A percentile compares a stretch with the other conserved stretches of the same genome.
Conservation (phyloP, 1,140 invertebrate species). For the Zaprionus inermis region DNA sequence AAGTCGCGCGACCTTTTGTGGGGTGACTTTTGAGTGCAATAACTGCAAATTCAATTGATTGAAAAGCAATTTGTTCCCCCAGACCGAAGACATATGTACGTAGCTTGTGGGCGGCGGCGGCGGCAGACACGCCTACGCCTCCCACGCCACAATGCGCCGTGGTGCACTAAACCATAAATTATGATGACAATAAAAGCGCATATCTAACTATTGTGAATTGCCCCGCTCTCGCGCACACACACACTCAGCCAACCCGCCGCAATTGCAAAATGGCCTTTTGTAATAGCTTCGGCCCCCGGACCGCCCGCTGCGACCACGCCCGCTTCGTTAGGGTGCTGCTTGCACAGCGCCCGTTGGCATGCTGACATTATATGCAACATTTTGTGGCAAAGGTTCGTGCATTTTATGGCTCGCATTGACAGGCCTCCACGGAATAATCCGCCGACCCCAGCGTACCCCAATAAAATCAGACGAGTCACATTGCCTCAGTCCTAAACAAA, state of each 20-base stretch:
- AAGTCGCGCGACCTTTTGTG: slow-evolving; percentile 48
- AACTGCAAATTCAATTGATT: slow-evolving; percentile 80
- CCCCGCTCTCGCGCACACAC: slow-evolving; percentile 16
- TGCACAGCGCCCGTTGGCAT: slow-evolving; percentile 21
- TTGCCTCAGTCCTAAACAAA: neutral
- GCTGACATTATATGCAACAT: slow-evolving; percentile 55
- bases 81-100: slow-evolving; percentile 40
- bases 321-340: slow-evolving; percentile 8
- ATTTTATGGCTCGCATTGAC: slow-evolving; percentile 47
- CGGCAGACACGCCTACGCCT: slow-evolving; percentile 40
- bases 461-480: neutral
- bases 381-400: slow-evolving; percentile 38
- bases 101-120: slow-evolving; percentile 31
- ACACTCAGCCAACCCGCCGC: slow-evolving; percentile 20
- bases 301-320: slow-evolving; percentile 26
- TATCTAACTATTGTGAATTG: slow-evolving; percentile 56
- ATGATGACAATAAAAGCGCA: slow-evolving; percentile 63
- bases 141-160: slow-evolving; percentile 54
- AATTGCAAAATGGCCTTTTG: slow-evolving; percentile 42
- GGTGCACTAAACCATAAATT: slow-evolving; percentile 62
- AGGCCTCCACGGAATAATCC: slow-evolving; percentile 10
- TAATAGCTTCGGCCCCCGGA: slow-evolving; percentile 23
- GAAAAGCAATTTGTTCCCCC: slow-evolving; percentile 71
- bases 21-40: slow-evolving; percentile 62
- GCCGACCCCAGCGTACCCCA: neutral